phyloP scores from a whole-genome alignment of 2,797 vertebrate species.

The Fringilla coelebs region DNA sequence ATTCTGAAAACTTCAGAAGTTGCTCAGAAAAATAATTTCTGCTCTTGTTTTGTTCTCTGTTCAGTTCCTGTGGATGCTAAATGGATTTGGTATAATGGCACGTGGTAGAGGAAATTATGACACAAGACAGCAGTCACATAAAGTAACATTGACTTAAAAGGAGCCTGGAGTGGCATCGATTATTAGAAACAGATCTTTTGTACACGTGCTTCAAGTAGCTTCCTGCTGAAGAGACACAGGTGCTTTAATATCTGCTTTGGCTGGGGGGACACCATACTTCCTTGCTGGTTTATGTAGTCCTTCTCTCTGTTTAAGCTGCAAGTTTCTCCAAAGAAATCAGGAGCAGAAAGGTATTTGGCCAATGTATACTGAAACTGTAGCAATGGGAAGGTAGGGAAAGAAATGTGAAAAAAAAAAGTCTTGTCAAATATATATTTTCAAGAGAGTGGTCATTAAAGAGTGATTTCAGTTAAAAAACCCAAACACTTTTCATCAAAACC shows the following conservation, averaged over 20 bases:
- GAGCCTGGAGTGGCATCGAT: fast-evolving
- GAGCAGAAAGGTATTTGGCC: not conserved
- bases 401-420: not conserved
- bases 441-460: not conserved
- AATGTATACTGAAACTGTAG: not conserved
- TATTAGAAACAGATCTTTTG: not conserved
- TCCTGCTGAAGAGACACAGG: not conserved
- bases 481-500: not conserved
- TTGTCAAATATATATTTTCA: not conserved
- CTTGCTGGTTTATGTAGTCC: not conserved
- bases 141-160: not conserved
- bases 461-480: not conserved
- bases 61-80: not conserved
- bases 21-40: not conserved
- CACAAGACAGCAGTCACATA: not conserved
- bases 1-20: not conserved
- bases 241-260: not conserved
- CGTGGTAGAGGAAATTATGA: not conserved
- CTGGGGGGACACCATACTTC: not conserved
- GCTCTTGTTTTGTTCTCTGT: not conserved
- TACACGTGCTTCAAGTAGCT: fast-evolving
- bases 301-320: not conserved
- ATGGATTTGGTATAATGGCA: not conserved
- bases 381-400: not conserved
- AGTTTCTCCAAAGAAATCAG: not conserved